Percentiles rank a stretch among this genome's conserved stretches.
phyloP scores from a whole-genome alignment of 2,113 vertebrate species.

The Phasianus colchicus region DNA sequence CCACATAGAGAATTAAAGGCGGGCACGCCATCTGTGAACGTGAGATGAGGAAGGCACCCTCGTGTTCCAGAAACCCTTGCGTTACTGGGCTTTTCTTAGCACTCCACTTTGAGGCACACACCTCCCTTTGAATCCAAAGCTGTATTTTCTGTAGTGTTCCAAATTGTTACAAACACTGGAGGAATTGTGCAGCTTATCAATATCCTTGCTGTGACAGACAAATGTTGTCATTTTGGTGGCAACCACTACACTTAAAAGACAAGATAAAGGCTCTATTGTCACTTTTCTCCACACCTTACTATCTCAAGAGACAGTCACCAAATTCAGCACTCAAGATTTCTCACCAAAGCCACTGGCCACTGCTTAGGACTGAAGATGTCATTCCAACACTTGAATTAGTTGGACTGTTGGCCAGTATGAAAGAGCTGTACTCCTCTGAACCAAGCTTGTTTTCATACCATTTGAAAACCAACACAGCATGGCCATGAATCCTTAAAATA shows the following conservation, averaged over 20 bases:
- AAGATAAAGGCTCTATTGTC: neutral
- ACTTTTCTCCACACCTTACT: neutral
- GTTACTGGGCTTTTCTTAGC: neutral
- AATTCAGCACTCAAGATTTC: neutral
- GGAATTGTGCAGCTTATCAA: neutral
- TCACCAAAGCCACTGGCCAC: neutral
- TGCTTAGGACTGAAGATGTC: neutral
- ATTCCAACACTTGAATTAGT: neutral
- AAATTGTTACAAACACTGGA: neutral
- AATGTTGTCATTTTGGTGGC: neutral
- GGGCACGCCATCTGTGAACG: fast-evolving
- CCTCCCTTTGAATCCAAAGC: neutral
- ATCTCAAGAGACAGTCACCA: neutral
- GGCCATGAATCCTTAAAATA: neutral
- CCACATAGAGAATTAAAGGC: neutral
- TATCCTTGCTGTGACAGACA: neutral
- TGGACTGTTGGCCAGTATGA: neutral
- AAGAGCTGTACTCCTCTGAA: neutral
- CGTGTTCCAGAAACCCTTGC: fast-evolving
- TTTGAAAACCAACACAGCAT: neutral
- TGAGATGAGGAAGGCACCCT: neutral
- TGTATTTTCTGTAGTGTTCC: neutral
- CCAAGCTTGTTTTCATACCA: neutral
- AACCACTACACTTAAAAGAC: neutral
- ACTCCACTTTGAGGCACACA: neutral